Percentiles rank a stretch among this genome's conserved stretches.
Conservation (phyloP, 2,113 vertebrate species). For the Poeciliopsis retropinna region DNA sequence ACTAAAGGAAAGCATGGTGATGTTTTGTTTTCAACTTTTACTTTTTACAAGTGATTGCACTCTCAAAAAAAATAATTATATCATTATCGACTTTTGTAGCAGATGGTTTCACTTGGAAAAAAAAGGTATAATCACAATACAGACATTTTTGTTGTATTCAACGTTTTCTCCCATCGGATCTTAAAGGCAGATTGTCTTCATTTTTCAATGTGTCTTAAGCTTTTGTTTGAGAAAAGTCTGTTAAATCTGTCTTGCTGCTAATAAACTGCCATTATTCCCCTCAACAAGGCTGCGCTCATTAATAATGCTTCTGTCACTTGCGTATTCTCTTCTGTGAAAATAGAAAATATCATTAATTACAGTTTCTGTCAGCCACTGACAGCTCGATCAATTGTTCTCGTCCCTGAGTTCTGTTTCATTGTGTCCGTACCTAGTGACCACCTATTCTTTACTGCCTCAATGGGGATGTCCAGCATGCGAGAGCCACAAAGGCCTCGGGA, state of each 20-base stretch:
- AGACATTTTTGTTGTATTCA: slow-evolving; percentile 87
- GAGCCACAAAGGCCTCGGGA: slow-evolving; percentile 75
- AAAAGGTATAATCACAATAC: slow-evolving; percentile 85
- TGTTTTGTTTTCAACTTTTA: slow-evolving; percentile 65
- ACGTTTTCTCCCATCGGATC: slow-evolving; percentile 79
- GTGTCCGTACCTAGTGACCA: slow-evolving; percentile 88
- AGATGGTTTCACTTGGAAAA: slow-evolving; percentile 81
- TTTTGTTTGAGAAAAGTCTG: slow-evolving; percentile 84
- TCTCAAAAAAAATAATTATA: slow-evolving; percentile 63
- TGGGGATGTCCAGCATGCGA: slow-evolving; percentile 80
- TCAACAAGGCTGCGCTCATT: slow-evolving; percentile 92
- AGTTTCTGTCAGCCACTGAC: slow-evolving; percentile 90
- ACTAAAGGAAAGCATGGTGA: slow-evolving; percentile 38
- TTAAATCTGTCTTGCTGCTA: slow-evolving; percentile 84
- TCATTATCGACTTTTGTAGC: slow-evolving; percentile 79
- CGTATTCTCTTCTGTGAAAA: slow-evolving; percentile 87
- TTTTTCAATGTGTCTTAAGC: slow-evolving; percentile 89
- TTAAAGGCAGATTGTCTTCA: slow-evolving; percentile 87
- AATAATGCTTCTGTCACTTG: slow-evolving; percentile 95
- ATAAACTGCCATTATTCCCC: slow-evolving; percentile 90
- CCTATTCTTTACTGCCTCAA: slow-evolving; percentile 88
- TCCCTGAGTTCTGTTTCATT: slow-evolving; percentile 81
- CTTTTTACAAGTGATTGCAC: slow-evolving; percentile 70
- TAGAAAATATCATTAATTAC: slow-evolving; percentile 94
- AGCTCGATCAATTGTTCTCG: slow-evolving; percentile 83